Evolutionary conservation across 2,113 vertebrate species (phyloP), one percentile per base, ranked within the genome.

Genomic region (Hyperoodon ampullatus): DNA sequence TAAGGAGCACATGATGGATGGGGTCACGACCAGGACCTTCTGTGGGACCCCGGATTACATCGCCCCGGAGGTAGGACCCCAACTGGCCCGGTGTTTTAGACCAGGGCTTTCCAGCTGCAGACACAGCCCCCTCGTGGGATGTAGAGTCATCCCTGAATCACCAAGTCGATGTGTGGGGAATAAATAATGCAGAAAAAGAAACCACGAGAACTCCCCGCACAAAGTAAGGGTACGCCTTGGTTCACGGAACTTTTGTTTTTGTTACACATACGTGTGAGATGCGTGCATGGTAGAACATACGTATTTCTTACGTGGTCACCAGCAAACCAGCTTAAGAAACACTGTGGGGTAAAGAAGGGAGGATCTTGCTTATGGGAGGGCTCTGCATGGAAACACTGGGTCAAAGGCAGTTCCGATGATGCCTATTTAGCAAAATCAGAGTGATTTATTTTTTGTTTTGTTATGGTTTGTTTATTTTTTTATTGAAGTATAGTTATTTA

Each of bases 31-130:
- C 0, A 99, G 99, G 97, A 99, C 99, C 89, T 99, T 99, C 99
- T 99, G 99, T 30, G 99, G 99, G 88, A 99, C 99, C 88, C 99
- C 99, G 1, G 99, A 99, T 98, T 99, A 99, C 98, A 99, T 99
- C 16, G 99, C 99, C 71, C 99, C 99, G 0, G 99, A 99, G 99
- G 99, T 99, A 98, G 80, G 33, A 28, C 78, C 33, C 71, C 13
- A 0, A 9, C 11, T 24, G 33, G 18, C 47, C 33, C 26, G 8
- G 21, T 9, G 23, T 58, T 13, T 60, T 5, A 23, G 60, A 8
- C 6, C 35, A 6, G 44, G 0, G 3, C 35, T 74, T 65, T 35
- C 81, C 11, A 2, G 26, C 24, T 14, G 6, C 55, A 72, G 11
- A 30, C 35, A 4, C 26, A 6, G 0, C 5, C 33, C 42, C 16